These are phyloP conservation scores for Psephotus haematonotus DNA, from an alignment of 2,113 vertebrate species.

Conservation along the genomic window DNA sequence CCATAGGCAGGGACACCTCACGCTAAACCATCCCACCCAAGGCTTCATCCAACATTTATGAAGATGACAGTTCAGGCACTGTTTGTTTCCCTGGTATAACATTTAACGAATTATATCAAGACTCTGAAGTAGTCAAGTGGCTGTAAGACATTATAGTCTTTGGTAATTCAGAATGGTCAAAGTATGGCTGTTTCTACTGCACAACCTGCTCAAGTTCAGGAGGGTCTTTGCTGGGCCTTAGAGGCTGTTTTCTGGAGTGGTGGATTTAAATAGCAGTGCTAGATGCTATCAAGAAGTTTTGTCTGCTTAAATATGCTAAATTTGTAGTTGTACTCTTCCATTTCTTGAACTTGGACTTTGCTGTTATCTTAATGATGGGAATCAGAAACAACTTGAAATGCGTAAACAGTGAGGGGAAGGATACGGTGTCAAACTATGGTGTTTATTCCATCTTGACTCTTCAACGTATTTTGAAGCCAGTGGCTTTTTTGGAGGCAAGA, in stretches of 20 bases:
- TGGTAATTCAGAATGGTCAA: background rate
- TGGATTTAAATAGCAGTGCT: background rate
- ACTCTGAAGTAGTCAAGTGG: background rate
- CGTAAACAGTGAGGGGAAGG: background rate
- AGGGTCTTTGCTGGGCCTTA: background rate
- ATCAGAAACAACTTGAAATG: background rate
- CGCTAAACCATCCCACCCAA: too few species aligned
- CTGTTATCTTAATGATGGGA: background rate
- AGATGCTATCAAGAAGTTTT: background rate
- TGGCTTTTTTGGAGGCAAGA: background rate
- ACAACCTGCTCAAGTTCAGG: background rate
- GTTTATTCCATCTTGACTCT: background rate
- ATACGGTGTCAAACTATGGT: fast-evolving
- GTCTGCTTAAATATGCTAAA: background rate
- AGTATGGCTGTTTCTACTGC: background rate
- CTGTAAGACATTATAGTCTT: background rate
- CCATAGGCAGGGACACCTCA: too few species aligned
- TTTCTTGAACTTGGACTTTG: background rate
- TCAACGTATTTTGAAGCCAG: background rate
- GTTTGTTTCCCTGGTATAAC: background rate
- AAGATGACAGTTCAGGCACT: background rate
- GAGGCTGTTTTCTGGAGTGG: background rate
- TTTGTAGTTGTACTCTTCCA: background rate
- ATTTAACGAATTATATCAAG: background rate
- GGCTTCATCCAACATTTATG: background rate